Conservation (phyloP, 2,113 vertebrate species). For the Chamaea fasciata region DNA sequence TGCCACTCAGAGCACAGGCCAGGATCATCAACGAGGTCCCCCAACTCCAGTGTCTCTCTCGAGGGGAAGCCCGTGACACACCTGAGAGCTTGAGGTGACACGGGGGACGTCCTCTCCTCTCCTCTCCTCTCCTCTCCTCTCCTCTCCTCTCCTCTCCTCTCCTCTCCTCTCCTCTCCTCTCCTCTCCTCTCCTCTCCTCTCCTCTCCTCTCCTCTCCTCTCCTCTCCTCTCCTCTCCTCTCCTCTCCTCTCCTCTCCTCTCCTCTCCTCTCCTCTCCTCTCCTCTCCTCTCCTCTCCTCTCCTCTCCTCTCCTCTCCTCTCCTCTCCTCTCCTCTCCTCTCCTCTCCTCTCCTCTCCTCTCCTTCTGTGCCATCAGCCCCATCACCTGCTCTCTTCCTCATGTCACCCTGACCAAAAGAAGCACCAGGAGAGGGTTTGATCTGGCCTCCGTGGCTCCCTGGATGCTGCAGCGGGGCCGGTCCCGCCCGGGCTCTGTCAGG, state of each 20-base stretch:
- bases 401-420: not conserved
- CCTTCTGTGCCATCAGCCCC: not conserved
- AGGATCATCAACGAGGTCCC: not conserved
- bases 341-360: no score
- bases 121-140: not conserved
- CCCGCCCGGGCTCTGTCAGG: not conserved
- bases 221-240: no score
- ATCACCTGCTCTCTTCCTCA: not conserved
- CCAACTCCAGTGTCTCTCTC: accelerated
- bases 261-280: no score
- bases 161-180: not conserved
- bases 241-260: no score
- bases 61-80: not conserved
- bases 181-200: no score
- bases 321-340: no score
- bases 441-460: accelerated
- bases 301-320: no score
- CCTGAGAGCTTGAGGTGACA: not conserved
- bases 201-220: no score
- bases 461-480: not conserved
- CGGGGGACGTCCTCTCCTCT: no score
- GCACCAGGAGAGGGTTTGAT: accelerated
- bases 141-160: no score
- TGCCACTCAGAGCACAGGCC: not conserved
- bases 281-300: no score